Evolutionary conservation across 2,113 vertebrate species (phyloP).

Genomic region (Lamprotornis superbus): DNA sequence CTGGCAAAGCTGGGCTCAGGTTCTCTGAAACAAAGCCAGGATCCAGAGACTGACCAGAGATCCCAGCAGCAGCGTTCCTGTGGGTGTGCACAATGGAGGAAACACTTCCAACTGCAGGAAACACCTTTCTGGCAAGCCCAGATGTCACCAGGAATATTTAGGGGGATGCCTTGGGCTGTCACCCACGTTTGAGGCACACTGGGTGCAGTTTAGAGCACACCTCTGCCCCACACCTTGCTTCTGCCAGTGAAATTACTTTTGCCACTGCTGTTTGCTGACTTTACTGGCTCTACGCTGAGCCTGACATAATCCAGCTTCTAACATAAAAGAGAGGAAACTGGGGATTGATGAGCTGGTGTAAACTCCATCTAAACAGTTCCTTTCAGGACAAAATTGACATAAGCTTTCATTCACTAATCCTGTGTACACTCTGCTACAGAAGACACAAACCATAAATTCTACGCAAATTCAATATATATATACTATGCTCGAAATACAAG

Average conservation of each 20-base stretch:
- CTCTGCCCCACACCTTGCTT: neutral
- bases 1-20: neutral
- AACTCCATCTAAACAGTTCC: neutral
- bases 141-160: neutral
- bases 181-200: rapidly evolving
- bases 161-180: neutral
- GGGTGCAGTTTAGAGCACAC: neutral
- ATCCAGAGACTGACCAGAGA: neutral
- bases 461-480: neutral
- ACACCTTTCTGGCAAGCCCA: neutral
- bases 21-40: neutral
- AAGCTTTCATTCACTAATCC: neutral
- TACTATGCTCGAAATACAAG: neutral
- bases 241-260: neutral
- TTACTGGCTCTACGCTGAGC: neutral
- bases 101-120: neutral
- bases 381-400: neutral
- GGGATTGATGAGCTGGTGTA: neutral
- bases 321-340: neutral
- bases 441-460: neutral
- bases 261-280: neutral
- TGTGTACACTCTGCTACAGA: neutral
- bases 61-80: neutral
- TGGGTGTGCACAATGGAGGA: rapidly evolving
- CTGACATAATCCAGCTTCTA: neutral